phyloP scores from a whole-genome alignment of 2,113 vertebrate species.

The Sakesphorus luctuosus region DNA sequence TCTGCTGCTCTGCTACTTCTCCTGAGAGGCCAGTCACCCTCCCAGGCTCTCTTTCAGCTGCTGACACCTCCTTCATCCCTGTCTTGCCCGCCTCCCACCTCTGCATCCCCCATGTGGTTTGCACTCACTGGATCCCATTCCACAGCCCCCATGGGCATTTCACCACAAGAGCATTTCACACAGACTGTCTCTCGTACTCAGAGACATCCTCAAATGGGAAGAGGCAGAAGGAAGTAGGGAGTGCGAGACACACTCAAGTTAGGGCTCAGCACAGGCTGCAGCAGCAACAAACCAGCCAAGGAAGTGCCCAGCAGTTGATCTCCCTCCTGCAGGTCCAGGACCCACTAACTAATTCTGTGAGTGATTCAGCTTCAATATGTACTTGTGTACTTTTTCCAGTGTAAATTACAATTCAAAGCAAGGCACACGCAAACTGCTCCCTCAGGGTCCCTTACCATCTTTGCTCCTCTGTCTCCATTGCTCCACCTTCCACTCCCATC shows the following conservation, averaged over 20 bases:
- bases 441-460: not conserved
- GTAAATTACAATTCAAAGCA: not conserved
- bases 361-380: not conserved
- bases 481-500: not conserved
- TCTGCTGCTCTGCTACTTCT: not conserved
- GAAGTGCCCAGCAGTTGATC: not conserved
- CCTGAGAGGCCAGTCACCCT: not conserved
- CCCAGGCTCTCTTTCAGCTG: not conserved
- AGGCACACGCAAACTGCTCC: not conserved
- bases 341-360: not conserved
- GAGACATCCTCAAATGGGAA: not conserved
- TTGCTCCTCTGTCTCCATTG: accelerated
- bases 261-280: not conserved
- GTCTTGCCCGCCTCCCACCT: not conserved
- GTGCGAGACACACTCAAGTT: accelerated
- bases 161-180: not conserved
- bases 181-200: not conserved
- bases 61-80: not conserved
- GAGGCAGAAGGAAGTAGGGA: not conserved
- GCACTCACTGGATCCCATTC: not conserved
- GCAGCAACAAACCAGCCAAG: not conserved
- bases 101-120: not conserved
- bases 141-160: not conserved
- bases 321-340: not conserved
- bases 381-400: not conserved